A percentile compares a stretch with the other conserved stretches of the same genome.
Evolutionary conservation across 2,797 vertebrate species (phyloP).

Genomic region (Spinibarbus caldwelli): DNA sequence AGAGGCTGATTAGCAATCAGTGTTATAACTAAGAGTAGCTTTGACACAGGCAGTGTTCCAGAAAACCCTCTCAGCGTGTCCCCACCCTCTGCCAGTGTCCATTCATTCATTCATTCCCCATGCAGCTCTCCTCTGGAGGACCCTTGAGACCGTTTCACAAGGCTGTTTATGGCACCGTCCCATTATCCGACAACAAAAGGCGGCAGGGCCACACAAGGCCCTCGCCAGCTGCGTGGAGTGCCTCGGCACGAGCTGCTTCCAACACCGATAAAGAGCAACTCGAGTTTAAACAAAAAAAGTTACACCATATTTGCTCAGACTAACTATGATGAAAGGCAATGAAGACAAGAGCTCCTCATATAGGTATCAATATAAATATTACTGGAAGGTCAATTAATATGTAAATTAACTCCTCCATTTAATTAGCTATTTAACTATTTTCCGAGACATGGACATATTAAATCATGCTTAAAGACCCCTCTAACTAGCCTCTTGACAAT

Average conservation of each 20-base stretch:
- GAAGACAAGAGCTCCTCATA: slow-evolving; percentile 99
- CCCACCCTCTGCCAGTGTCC: slow-evolving; percentile 67
- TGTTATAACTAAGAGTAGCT: slow-evolving; percentile 99
- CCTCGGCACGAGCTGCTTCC: slow-evolving; percentile 86
- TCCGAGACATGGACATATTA: slow-evolving; percentile 99
- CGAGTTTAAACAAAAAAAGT: slow-evolving; percentile 99
- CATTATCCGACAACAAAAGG: slow-evolving; percentile 99
- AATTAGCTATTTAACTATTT: slow-evolving; percentile 99
- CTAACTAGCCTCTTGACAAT: slow-evolving; percentile 99
- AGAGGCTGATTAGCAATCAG: slow-evolving; percentile 90
- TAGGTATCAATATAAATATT: slow-evolving; percentile 99
- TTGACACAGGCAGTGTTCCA: slow-evolving; percentile 93
- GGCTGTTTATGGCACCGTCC: slow-evolving; percentile 85
- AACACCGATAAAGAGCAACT: slow-evolving; percentile 99
- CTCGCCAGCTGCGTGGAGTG: slow-evolving; percentile 91
- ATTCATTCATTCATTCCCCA: slow-evolving; percentile 56
- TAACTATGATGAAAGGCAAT: slow-evolving; percentile 99
- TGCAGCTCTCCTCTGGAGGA: slow-evolving; percentile 64
- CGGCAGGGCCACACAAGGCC: slow-evolving; percentile 80
- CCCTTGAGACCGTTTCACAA: slow-evolving; percentile 81
- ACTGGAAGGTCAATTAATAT: slow-evolving; percentile 99
- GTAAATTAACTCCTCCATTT: slow-evolving; percentile 99
- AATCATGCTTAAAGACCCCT: slow-evolving; percentile 99
- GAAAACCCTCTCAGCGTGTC: slow-evolving; percentile 66
- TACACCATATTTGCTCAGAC: slow-evolving; percentile 99